Evolutionary conservation across 2,113 vertebrate genomes (phyloP).

Genomic region (Xenopus tropicalis): DNA sequence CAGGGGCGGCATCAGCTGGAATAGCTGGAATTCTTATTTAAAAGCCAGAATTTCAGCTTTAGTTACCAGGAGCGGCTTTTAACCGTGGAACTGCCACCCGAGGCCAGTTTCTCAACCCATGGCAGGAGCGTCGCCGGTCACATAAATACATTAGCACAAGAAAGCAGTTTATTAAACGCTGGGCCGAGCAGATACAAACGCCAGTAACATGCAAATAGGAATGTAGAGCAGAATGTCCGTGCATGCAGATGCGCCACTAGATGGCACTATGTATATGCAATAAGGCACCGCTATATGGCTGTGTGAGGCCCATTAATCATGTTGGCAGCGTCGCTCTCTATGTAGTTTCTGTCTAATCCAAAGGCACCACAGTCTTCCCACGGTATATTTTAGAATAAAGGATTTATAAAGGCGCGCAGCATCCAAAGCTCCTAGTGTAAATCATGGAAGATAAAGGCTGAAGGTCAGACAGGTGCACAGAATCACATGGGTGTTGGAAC

Average conservation of each 20-base stretch:
- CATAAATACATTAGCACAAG: no score
- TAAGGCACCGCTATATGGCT: no score
- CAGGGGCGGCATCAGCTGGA: no score
- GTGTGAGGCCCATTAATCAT: slow-evolving; percentile 26
- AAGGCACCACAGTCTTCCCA: slow-evolving; percentile 23
- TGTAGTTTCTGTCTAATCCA: slow-evolving; percentile 26
- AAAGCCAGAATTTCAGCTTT: no score
- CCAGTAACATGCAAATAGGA: no score
- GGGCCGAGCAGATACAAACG: no score
- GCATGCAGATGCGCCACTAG: slow-evolving; percentile 14
- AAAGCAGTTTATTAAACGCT: no score
- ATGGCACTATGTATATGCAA: slow-evolving; percentile 40
- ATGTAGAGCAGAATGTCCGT: background rate
- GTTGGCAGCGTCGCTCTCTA: slow-evolving; percentile 10
- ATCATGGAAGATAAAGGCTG: slow-evolving; percentile 32
- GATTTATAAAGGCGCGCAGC: slow-evolving; percentile 22
- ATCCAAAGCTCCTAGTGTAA: slow-evolving; percentile 9
- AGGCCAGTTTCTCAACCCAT: no score
- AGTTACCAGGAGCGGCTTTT: no score
- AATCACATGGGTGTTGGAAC: slow-evolving; percentile 69
- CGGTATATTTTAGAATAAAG: slow-evolving; percentile 16
- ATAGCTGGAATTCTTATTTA: no score
- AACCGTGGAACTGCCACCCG: no score
- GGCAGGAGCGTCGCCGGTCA: no score
- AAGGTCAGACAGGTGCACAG: slow-evolving; percentile 71